Evolutionary conservation across 2,113 vertebrate genomes (phyloP), one percentile per base, ranked within the genome.

Genomic region (Sialia sialis): DNA sequence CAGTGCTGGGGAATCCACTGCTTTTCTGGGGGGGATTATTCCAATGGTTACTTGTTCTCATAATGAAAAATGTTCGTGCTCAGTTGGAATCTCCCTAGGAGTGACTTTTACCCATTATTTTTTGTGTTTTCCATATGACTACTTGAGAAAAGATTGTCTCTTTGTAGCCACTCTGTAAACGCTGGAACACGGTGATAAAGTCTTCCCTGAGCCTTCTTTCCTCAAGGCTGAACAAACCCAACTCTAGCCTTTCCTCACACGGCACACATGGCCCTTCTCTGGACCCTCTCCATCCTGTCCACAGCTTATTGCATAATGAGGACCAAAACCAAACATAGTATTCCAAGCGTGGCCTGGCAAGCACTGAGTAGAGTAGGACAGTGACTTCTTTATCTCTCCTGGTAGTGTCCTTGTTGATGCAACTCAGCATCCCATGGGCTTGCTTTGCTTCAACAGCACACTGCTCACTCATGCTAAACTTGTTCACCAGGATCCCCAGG

Each of bases 1-100:
- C n/a, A 60, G 0, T 46, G 6, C 16, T 52, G 46, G 46, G 16
- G 16, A 62, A 46, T 60, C 39, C 63, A 39, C 10, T n/a, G 46
- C 4, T 54, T 62, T 38, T 29, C 29, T 54, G n/a, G 13, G 15
- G 22, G 23, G 9, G 13, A 38, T 69, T 69, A 54, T 54, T 69
- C 13, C 12, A 62, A 20, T 46, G 38, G 22, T 13, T 87, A 38
- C 68, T 44, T 52, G 32, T 22, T 68, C 17, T 68, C 26, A 32
- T 21, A 0, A 5, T 15, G 38, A 86, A 59, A 59, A 60, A 54
- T 69, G 5, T 68, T 60, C 0, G 1, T 22, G n/a, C 46, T 7
- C 9, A 60, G 6, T 7, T 69, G 27, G n/a, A 69, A 60, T 60
- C 12, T 87, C 27, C 13, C 55, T 23, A 60, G 55, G 27, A 44